Percentiles rank a stretch among this genome's conserved stretches.
Evolutionary conservation across 2,797 vertebrate genomes (phyloP).

Genomic region (Trichosurus vulpecula): DNA sequence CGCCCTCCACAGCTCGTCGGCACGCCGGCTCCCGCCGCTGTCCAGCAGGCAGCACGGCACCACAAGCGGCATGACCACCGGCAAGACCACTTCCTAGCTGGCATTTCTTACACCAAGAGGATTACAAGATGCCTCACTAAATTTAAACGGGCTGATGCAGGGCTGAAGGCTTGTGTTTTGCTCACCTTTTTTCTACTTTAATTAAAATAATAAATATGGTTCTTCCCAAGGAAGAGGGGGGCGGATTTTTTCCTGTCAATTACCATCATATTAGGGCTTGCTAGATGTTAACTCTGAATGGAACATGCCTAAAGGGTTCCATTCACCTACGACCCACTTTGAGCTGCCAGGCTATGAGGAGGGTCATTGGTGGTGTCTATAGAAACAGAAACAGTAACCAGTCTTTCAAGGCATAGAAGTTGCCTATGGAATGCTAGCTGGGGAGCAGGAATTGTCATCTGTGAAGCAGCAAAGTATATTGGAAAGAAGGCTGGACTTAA

Average conservation of each 20-base stretch:
- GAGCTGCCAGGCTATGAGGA: not conserved
- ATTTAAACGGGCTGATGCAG: slow-evolving; percentile 57
- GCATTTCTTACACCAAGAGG: slow-evolving; percentile 5
- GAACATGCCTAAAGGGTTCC: not conserved
- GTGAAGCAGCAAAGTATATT: not conserved
- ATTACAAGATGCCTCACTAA: slow-evolving; percentile 50
- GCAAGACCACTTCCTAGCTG: too few species aligned
- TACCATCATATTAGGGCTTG: slow-evolving; percentile 3
- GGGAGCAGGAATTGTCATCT: not conserved
- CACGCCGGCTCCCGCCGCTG: slow-evolving; percentile 91
- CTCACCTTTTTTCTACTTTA: slow-evolving; percentile 58
- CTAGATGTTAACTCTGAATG: slow-evolving; percentile 43
- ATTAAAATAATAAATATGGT: slow-evolving; percentile 75
- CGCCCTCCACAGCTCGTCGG: slow-evolving; percentile 84
- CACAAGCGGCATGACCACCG: too few species aligned
- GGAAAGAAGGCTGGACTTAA: not conserved
- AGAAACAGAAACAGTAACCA: not conserved
- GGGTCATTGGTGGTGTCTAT: not conserved
- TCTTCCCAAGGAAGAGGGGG: slow-evolving; percentile 56
- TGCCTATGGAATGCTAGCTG: not conserved
- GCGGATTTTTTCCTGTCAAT: slow-evolving; percentile 47
- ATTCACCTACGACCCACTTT: not conserved
- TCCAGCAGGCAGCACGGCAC: slow-evolving; percentile 93
- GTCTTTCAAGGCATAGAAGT: not conserved
- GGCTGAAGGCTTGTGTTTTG: slow-evolving; percentile 59